Percentiles rank a stretch among this genome's conserved stretches.
These are phyloP conservation scores for Ailuropoda melanoleuca DNA, from an alignment of 2,113 vertebrate species.

Conservation along the genomic window DNA sequence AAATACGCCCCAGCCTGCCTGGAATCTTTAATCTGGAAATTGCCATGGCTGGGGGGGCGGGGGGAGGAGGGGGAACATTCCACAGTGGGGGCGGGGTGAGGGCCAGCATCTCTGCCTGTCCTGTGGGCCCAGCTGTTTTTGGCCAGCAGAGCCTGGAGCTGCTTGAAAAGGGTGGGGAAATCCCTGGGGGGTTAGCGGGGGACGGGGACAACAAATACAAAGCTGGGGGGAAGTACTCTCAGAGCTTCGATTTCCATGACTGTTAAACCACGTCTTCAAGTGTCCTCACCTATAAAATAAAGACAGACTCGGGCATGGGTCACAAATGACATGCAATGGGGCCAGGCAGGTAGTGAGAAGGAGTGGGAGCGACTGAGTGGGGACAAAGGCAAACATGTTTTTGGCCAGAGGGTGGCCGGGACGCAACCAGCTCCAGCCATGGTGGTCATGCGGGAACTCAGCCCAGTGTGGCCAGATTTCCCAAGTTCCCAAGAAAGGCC, in stretches of 20 bases:
- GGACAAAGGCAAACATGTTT: not conserved
- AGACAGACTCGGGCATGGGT: not conserved
- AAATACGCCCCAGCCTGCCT: not conserved
- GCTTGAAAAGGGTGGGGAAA: too few species aligned
- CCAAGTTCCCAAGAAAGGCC: not conserved
- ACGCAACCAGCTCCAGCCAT: not conserved
- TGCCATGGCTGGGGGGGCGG: rapidly evolving
- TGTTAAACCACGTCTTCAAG: not conserved
- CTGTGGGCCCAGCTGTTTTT: not conserved
- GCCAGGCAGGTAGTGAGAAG: not conserved
- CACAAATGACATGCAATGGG: not conserved
- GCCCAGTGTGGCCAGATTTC: not conserved
- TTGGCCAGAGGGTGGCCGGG: not conserved
- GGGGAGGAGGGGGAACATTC: not conserved
- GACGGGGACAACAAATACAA: not conserved
- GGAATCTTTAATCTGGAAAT: constrained; percentile 44
- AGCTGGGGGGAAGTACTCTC: not conserved
- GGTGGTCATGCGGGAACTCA: not conserved
- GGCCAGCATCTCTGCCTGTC: not conserved
- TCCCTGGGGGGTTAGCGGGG: not conserved
- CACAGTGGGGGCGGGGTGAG: not conserved
- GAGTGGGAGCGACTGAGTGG: not conserved
- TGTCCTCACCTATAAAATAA: not conserved
- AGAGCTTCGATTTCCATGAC: not conserved
- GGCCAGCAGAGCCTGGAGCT: not conserved